Base-by-base conservation (phyloP, 2,888 invertebrate species). In the Graphium colonna region DNA sequence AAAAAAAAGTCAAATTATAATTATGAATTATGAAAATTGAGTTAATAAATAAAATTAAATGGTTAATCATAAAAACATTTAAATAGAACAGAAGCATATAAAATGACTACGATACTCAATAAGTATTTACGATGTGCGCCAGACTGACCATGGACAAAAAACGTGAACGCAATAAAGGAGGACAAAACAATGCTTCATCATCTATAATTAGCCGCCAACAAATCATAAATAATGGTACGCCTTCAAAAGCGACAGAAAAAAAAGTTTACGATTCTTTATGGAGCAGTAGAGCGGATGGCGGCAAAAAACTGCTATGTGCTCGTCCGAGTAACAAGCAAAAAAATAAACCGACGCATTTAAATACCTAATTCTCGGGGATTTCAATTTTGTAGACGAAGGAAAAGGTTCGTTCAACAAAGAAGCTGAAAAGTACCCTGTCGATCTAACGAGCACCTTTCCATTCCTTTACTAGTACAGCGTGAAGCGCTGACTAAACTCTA, bases 191-290 rank as follows among this genome's bases (percentile, higher is more conserved):
- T 67, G 54, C 45, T 57, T 59, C 54, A 63, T 82, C 72, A 81
- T 77, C 76, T 68, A 67, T 76, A 82, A 84, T 85, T 80, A 84
- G 78, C 74, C 71, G 66, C 69, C 71, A 71, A 77, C 77, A 76
- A 79, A 79, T 82, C 76, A 79, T 78, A 79, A 77, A 79, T 82
- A 83, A 84, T 77, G 67, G 75, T 67, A 72, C 71, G 77, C 76
- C 77, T 77, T 80, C 43, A 21, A 13, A 43, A 9, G 12, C 73
- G 65, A 61, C 65, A 69, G 65, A 76, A 82, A 77, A 78, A 79
- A 77, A 77, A 68, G 69, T 61, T 69, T 73, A 77, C 65, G 74
- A 73, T 72, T 65, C 73, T 69, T 67, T 68, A 71, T 73, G 68
- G 67, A 69, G 71, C 69, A 68, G 17, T 51, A 47, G 48, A 56